Evolutionary conservation across 2,797 vertebrate species (phyloP).

Genomic region (Cephalopachus bancanus): DNA sequence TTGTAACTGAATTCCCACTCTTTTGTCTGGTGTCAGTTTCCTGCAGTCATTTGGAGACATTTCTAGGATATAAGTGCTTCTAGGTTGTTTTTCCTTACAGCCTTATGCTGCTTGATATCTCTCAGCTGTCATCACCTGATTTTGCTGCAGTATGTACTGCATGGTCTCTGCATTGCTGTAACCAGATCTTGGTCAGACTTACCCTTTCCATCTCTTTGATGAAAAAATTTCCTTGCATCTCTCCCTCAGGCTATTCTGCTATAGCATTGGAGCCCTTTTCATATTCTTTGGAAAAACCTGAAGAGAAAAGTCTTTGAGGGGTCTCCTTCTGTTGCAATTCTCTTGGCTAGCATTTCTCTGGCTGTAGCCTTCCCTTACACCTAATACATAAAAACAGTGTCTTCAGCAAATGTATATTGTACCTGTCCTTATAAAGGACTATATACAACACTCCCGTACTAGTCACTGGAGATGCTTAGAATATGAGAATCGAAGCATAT

Average conservation of each 20-base stretch:
- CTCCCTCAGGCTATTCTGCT: background rate
- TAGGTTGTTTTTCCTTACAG: background rate
- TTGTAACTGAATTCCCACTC: background rate
- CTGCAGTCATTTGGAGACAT: conserved; percentile 13
- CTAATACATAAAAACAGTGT: background rate
- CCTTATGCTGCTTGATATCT: background rate
- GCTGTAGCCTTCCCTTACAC: conserved; percentile 18
- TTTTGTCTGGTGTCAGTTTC: conserved; percentile 27
- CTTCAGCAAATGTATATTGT: conserved; percentile 35
- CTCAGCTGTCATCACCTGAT: conserved; percentile 59
- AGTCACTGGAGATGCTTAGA: background rate
- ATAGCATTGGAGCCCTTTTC: conserved; percentile 15
- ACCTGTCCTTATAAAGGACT: background rate
- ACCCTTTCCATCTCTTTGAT: background rate
- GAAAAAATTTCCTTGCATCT: conserved; percentile 33
- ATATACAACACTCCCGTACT: background rate
- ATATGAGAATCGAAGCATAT: background rate
- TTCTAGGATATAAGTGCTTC: conserved; percentile 4
- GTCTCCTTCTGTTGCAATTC: conserved; percentile 2
- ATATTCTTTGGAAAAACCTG: conserved; percentile 11
- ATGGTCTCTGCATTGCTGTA: conserved; percentile 50
- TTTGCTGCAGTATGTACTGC: conserved; percentile 85
- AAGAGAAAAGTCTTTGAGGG: conserved; percentile 21
- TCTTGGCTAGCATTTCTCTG: conserved; percentile 45
- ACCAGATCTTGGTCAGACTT: conserved; percentile 59